phyloP scores from a whole-genome alignment of 2,113 vertebrate species.

The Corythornis vintsioides region DNA sequence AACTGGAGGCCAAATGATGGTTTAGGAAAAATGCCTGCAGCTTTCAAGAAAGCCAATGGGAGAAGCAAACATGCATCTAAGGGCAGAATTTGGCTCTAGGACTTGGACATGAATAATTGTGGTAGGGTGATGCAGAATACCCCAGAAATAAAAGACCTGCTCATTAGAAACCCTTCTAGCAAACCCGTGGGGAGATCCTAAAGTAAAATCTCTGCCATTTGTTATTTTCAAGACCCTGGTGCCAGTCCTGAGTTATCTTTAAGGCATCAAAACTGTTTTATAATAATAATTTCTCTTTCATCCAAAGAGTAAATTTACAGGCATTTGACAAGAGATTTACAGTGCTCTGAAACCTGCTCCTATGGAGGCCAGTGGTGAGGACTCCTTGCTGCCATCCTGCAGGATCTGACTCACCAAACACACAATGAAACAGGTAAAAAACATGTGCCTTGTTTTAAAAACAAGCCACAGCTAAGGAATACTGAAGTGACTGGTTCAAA shows the following conservation, averaged over 20 bases:
- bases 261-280: not conserved
- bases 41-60: conserved; percentile 45
- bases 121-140: conserved; percentile 5
- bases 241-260: not conserved
- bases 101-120: not conserved
- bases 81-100: conserved; percentile 38
- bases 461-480: not conserved
- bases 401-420: not conserved
- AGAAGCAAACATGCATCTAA: conserved; percentile 20
- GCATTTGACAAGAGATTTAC: not conserved
- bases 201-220: not conserved
- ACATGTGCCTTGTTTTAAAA: not conserved
- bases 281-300: not conserved
- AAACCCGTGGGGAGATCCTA: not conserved
- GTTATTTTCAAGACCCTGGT: conserved; percentile 12
- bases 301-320: not conserved
- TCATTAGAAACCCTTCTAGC: conserved; percentile 47
- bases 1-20: conserved; percentile 32
- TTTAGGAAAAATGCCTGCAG: conserved; percentile 44
- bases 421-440: not conserved
- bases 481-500: not conserved
- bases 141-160: conserved; percentile 37
- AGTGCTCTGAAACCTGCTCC: not conserved
- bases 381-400: not conserved
- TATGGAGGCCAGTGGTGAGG: not conserved